Evolutionary conservation across 2,888 invertebrate species (phyloP), one percentile per base, ranked within the genome.

Genomic region (Hymenopus coronatus): DNA sequence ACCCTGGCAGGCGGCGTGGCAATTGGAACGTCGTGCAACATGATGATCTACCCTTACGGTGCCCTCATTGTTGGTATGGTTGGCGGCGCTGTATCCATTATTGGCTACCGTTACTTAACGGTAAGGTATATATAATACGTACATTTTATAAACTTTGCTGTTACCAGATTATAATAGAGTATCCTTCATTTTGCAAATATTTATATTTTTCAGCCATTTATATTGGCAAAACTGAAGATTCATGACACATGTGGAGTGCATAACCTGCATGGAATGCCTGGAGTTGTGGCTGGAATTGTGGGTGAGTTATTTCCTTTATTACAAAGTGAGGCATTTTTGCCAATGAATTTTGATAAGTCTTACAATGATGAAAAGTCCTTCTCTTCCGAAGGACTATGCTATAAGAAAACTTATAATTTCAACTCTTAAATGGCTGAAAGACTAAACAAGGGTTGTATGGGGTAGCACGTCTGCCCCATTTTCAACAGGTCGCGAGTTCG

Each of bases 231-330:
- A 82, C 91, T 96, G 0, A 95, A 95, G 70, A 92, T 98, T 82
- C 95, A 96, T 91, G 98, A 98, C 93, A 98, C 98, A 0, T 99
- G 99, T 92, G 99, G 99, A 9, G 98, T 99, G 2, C 96, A 99
- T 94, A 99, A 99, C 94, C 95, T 99, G 27, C 99, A 99, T 92
- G 99, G 99, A 0, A 97, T 99, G 96, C 99, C 99, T 0, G 99
- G 98, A 2, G 93, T 99, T 3, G 93, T 98, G 86, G 97, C 98
- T 0, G 99, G 97, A 46, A 92, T 98, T 88, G 95, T 97, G 82
- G 97, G 54, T 70, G 54, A 70, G 54, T 70, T 70, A 15, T 70
- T 20, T 70, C 6, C 4, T 70, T 20, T 25, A 70, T 40, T 12
- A 12, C 12, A 12, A 12, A 33, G 33, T 8, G 40, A 40, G 40